phyloP scores from a whole-genome alignment of 2,113 vertebrate species.

The Engraulis encrasicolus region DNA sequence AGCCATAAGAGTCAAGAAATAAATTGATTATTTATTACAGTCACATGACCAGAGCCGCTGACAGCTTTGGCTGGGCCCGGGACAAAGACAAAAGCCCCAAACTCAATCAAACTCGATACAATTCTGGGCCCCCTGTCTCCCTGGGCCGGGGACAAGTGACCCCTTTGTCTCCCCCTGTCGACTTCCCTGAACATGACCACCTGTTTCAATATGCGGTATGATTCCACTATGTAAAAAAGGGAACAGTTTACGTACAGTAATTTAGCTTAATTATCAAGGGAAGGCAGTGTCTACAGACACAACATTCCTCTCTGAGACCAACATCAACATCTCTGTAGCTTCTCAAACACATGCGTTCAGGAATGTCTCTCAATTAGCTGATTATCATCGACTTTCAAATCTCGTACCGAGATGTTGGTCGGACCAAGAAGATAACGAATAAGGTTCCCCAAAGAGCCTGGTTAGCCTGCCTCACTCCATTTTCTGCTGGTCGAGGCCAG shows the following conservation, averaged over 20 bases:
- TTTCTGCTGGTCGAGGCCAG: too few species aligned
- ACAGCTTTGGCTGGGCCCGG: too few species aligned
- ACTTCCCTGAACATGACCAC: constrained; percentile 47
- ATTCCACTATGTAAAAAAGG: constrained; percentile 51
- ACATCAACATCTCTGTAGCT: constrained; percentile 6
- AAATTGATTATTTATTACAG: not conserved
- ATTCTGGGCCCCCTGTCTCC: too few species aligned
- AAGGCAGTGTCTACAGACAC: constrained; percentile 16
- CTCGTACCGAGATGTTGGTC: too few species aligned
- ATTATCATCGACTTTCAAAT: too few species aligned
- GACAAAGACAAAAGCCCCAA: too few species aligned
- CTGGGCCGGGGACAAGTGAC: too few species aligned
- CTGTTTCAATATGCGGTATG: constrained; percentile 57
- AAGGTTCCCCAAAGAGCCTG: too few species aligned
- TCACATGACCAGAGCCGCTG: not conserved
- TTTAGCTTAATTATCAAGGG: constrained; percentile 46
- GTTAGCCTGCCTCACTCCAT: not conserved
- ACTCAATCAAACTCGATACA: too few species aligned
- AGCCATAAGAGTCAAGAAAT: not conserved
- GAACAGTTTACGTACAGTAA: too few species aligned
- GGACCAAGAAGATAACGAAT: too few species aligned
- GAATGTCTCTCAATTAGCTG: not conserved
- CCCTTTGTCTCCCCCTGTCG: too few species aligned
- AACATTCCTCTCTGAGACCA: not conserved
- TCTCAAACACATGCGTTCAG: not conserved